phyloP scores from a whole-genome alignment of 2,888 invertebrate genomes.

The Rhopalosiphum nymphaeae region DNA sequence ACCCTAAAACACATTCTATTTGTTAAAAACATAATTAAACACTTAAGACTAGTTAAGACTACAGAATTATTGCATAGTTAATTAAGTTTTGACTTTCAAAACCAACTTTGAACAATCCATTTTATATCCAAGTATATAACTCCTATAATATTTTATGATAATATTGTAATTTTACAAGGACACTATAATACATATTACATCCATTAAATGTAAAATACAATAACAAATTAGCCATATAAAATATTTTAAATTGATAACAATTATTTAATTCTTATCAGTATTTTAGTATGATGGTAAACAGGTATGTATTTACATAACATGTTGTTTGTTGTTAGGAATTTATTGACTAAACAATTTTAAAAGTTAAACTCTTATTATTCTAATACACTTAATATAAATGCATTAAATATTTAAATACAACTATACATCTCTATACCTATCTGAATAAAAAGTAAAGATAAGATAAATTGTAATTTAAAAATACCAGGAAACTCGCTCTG shows the following conservation, averaged over 20 bases:
- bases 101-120: not conserved
- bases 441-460: not conserved
- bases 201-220: not conserved
- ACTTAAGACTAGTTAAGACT: not conserved
- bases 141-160: not conserved
- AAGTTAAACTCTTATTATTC: not conserved
- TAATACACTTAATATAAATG: not conserved
- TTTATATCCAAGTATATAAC: not conserved
- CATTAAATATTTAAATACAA: conserved; percentile 8
- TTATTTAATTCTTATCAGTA: not conserved
- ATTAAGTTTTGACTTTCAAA: not conserved
- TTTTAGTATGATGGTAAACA: not conserved
- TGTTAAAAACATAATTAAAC: not conserved
- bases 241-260: not conserved
- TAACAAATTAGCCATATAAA: not conserved
- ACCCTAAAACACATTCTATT: not conserved
- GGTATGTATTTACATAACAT: not conserved
- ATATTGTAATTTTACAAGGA: not conserved
- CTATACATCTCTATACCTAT: not conserved
- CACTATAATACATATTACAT: not conserved
- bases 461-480: not conserved
- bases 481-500: not conserved
- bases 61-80: not conserved
- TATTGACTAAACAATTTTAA: not conserved
- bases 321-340: not conserved